Percentiles rank a stretch among this genome's conserved stretches.
Evolutionary conservation across 1,140 invertebrate genomes (phyloP).

Genomic region (Goniozus legneri): DNA sequence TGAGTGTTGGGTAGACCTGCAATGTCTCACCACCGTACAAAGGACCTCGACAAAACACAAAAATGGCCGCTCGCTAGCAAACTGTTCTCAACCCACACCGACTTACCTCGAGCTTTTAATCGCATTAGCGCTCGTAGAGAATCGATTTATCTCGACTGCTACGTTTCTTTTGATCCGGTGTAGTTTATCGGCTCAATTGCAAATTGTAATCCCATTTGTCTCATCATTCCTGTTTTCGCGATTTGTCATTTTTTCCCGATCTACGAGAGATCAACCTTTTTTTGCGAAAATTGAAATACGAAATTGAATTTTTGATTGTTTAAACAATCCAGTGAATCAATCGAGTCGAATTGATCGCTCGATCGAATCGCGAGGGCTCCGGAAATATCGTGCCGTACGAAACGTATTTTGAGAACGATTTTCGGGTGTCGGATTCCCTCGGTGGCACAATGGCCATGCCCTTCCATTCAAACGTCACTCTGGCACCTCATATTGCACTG

Average conservation of each 20-base stretch:
- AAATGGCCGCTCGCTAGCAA: slow-evolving; percentile 33
- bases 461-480: slow-evolving; percentile 54
- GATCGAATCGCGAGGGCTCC: neutral
- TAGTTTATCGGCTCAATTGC: no score
- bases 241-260: no score
- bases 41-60: slow-evolving; percentile 40
- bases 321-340: no score
- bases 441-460: slow-evolving; percentile 42
- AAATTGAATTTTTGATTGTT: no score
- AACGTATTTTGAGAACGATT: slow-evolving; percentile 50
- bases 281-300: no score
- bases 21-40: slow-evolving; percentile 50
- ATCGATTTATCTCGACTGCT: slow-evolving; percentile 8
- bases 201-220: no score
- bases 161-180: slow-evolving; percentile 3
- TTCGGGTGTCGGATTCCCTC: slow-evolving; percentile 48
- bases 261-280: no score
- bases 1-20: slow-evolving; percentile 50
- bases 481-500: slow-evolving; percentile 48
- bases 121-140: neutral
- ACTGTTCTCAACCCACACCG: slow-evolving; percentile 43
- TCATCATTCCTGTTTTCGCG: no score
- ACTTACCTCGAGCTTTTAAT: neutral
- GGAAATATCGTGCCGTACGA: slow-evolving; percentile 6
- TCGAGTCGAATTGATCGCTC: no score